Base-by-base conservation (phyloP, 2,113 vertebrate genomes). In the Lucifuga dentata region DNA sequence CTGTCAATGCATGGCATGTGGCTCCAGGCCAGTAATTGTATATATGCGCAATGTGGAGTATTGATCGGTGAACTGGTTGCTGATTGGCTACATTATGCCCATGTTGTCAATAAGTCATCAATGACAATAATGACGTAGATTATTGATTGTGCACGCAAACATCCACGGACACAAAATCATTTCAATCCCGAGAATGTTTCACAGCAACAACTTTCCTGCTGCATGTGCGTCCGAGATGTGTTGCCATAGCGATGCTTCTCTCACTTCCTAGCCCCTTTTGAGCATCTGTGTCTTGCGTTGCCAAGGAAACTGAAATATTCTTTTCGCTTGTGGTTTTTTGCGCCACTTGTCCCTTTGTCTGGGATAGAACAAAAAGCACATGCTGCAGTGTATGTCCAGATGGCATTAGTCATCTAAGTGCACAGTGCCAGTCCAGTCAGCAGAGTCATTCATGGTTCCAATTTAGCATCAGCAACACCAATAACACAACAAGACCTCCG, bases 231-330 rank as follows among this genome's bases (percentile, higher is more conserved):
- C 63, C 26, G 65, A 74, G 68, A 55, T 80, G 60, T 23, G 88
- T 91, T 87, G 56, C 86, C 89, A 90, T 90, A 66, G 88, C 38
- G 68, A 91, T 81, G 68, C 66, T 84, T 71, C 51, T 78, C 62
- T 80, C 80, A 62, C 73, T 89, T 78, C 82, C 68, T 60, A 16
- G 33, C 40, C 48, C 51, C 46, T 84, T 51, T 48, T 33, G 35
- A 63, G 66, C 68, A 62, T 74, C 69, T 81, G 82, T 78, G 65
- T 78, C 70, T n/a, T 63, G 65, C 7, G 84, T 89, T 68, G 39
- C 86, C 89, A 78, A 39, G 71, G 90, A 79, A 90, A 89, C 89
- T 46, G 64, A 68, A 69, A 61, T 85, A 50, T 81, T 89, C 45
- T 76, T 79, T 73, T 48, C n/a, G 61, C 66, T 68, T 56, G 4